phyloP scores from a whole-genome alignment of 2,797 vertebrate genomes.

The Phoxinus dragarum region DNA sequence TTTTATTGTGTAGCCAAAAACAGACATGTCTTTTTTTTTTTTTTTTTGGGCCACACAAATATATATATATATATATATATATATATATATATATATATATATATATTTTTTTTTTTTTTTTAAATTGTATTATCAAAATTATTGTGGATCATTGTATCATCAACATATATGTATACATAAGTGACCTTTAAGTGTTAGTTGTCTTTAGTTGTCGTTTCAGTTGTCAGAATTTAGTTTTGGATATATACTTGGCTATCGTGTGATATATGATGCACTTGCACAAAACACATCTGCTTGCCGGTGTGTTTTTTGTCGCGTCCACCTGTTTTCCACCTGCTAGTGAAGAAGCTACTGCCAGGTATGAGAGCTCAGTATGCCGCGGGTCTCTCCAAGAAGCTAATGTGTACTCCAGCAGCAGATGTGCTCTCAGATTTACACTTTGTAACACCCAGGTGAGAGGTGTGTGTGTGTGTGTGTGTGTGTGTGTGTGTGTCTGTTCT shows the following conservation, averaged over 20 bases:
- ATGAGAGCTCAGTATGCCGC: constrained; percentile 52
- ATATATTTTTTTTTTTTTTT: too few relatives aligned
- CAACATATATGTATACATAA: too few relatives aligned
- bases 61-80: too few relatives aligned
- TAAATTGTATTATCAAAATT: too few relatives aligned
- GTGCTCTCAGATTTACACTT: constrained; percentile 61
- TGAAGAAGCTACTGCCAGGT: constrained; percentile 49
- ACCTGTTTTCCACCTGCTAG: constrained; percentile 37
- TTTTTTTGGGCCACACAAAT: too few relatives aligned
- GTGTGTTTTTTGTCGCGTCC: constrained; percentile 34
- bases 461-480: neutral
- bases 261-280: constrained; percentile 4
- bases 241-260: neutral
- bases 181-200: neutral
- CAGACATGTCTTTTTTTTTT: too few relatives aligned
- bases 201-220: constrained; percentile 8
- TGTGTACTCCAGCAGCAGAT: constrained; percentile 64
- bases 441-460: constrained; percentile 42
- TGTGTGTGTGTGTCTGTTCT: neutral
- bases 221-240: constrained; percentile 19
- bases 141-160: too few relatives aligned
- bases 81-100: too few relatives aligned
- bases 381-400: constrained; percentile 52
- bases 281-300: neutral
- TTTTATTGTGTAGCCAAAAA: neutral